Percentiles rank a stretch among this genome's conserved stretches.
Conservation (phyloP, 2,113 vertebrate genomes). For the Chrysochloris asiatica region DNA sequence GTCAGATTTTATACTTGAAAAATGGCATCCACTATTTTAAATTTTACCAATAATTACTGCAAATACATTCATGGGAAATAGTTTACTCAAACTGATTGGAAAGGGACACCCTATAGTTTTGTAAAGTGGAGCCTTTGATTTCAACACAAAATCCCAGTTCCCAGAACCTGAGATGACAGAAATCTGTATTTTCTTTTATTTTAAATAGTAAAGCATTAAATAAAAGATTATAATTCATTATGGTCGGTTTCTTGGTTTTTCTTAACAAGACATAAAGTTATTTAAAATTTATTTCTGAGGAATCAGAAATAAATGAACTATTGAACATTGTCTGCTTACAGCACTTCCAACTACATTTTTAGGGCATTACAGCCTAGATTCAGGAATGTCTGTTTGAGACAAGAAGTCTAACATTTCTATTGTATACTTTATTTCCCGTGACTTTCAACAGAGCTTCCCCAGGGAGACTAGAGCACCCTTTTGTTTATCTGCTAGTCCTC, state of each 20-base stretch:
- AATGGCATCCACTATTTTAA: conserved; percentile 73
- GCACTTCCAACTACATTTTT: conserved; percentile 34
- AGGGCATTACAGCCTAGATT: conserved; percentile 31
- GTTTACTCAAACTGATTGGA: conserved; percentile 60
- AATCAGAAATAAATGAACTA: conserved; percentile 54
- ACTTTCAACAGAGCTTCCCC: conserved; percentile 43
- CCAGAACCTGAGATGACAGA: conserved; percentile 8
- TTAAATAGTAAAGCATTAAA: conserved; percentile 51
- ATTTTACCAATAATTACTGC: conserved; percentile 77
- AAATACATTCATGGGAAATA: conserved; percentile 66
- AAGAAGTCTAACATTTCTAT: conserved; percentile 45
- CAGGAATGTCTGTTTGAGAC: conserved; percentile 15
- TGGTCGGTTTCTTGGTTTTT: not conserved
- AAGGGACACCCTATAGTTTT: conserved; percentile 28
- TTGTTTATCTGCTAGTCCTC: conserved; percentile 45
- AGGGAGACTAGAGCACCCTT: conserved; percentile 40
- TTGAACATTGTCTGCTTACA: not conserved
- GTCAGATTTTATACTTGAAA: conserved; percentile 66
- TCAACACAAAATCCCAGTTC: conserved; percentile 43
- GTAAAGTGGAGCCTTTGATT: conserved; percentile 48
- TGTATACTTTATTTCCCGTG: conserved; percentile 53
- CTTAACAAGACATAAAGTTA: conserved; percentile 34
- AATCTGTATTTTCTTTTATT: conserved; percentile 61
- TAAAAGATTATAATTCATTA: conserved; percentile 1
- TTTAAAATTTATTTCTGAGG: conserved; percentile 47